A percentile compares a stretch with the other conserved stretches of the same genome.
Evolutionary conservation across 2,113 vertebrate genomes (phyloP).

Genomic region (Lophius piscatorius): DNA sequence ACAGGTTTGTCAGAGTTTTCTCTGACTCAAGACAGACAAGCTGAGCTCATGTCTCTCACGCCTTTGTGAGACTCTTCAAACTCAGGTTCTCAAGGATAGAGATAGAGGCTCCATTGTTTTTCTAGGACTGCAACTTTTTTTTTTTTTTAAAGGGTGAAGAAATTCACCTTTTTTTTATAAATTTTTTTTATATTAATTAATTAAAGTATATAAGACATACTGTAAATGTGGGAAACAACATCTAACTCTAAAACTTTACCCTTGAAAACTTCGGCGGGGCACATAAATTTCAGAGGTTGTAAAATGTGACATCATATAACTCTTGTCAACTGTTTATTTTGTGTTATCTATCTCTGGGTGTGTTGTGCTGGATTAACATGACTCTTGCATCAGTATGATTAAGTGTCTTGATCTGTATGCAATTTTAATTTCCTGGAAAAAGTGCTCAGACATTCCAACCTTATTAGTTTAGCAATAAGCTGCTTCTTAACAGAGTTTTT

Average conservation of each 20-base stretch:
- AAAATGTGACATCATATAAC: no score
- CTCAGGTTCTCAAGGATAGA: slow-evolving; percentile 8
- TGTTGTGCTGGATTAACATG: neutral
- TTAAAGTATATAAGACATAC: no score
- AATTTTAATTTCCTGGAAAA: neutral
- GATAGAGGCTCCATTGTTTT: neutral
- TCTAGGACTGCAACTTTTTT: neutral
- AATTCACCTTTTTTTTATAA: no score
- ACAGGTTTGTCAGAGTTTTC: slow-evolving; percentile 40
- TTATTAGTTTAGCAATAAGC: neutral
- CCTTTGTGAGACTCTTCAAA: slow-evolving; percentile 11
- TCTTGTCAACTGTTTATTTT: neutral
- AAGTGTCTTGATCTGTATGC: neutral
- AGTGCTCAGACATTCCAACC: slow-evolving; percentile 2
- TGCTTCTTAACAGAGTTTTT: slow-evolving; percentile 8
- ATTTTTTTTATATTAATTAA: no score
- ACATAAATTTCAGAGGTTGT: neutral
- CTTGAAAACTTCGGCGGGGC: no score
- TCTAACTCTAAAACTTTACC: no score
- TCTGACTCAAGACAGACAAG: slow-evolving; percentile 47
- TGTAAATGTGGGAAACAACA: no score
- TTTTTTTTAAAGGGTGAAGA: neutral
- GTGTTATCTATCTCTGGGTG: neutral
- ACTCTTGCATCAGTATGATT: neutral
- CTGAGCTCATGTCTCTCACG: slow-evolving; percentile 24